A percentile compares a stretch with the other conserved stretches of the same genome.
Conservation (phyloP, 2,797 vertebrate genomes). For the Poliocrania exsul region DNA sequence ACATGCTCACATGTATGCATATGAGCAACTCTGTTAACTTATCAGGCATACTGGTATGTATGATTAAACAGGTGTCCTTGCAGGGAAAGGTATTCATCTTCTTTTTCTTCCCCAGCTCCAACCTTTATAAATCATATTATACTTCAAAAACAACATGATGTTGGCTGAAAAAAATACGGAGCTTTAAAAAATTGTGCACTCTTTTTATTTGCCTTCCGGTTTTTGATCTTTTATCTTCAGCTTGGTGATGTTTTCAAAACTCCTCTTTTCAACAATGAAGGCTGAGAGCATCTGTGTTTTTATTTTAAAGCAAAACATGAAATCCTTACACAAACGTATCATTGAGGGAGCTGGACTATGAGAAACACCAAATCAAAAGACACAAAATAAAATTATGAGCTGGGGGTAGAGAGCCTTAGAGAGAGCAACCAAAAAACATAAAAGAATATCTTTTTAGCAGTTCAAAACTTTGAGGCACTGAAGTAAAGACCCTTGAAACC, state of each 20-base stretch:
- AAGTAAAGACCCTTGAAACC: neutral
- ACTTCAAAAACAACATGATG: neutral
- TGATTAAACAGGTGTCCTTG: neutral
- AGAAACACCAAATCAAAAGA: constrained; percentile 4
- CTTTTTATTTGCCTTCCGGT: constrained; percentile 33
- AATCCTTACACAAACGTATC: constrained; percentile 3
- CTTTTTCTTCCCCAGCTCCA: neutral
- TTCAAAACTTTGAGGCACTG: neutral
- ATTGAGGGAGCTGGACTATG: neutral
- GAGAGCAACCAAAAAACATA: neutral
- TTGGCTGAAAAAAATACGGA: neutral
- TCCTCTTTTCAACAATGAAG: neutral
- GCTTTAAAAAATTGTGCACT: neutral
- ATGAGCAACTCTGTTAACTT: neutral
- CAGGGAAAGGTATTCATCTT: neutral
- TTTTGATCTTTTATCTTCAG: constrained; percentile 46
- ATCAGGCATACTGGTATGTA: neutral
- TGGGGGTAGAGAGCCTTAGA: neutral
- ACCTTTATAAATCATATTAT: neutral
- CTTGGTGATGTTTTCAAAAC: constrained; percentile 31
- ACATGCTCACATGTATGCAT: neutral
- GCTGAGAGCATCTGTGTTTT: constrained; percentile 14
- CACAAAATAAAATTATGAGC: neutral
- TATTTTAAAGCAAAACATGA: constrained; percentile 24
- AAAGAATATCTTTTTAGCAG: neutral